Base-by-base conservation (phyloP, 2,797 vertebrate species). In the Pangasius larnaudii region DNA sequence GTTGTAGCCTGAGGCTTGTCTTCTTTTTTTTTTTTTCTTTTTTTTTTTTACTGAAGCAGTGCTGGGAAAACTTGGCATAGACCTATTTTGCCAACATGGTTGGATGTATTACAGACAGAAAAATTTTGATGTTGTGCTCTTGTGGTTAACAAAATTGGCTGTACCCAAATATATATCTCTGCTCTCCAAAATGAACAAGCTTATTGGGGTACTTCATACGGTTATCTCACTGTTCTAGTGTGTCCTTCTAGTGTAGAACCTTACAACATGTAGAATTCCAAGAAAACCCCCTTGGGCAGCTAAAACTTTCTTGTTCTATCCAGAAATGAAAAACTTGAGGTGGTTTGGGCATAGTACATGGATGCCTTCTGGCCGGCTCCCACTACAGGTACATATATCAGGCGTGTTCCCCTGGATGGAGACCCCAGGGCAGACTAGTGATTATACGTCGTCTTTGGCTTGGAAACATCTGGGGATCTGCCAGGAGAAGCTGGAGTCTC, bases 1-100 rank as follows among this genome's bases (percentile, higher is more conserved):
- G 81, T 74, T 88, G 39, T 51, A 58, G n/a, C 63, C 63, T 63
- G 39, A 56, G 56, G 72, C 33, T 10, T 84, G 84, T 86, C 18
- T 1, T 63, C 4, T 49, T 80, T 86, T 18, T 42, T 42, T 42
- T 6, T 39, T 61, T 18, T 42, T 42, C 7, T 6, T 39, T 61
- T 58, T 22, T 58, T 58, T 69, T 69, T 18, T 4, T 16, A 65
- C 56, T 59, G 71, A 61, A 65, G n/a, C 49, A 56, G 27, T 22
- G 63, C n/a, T 71, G 9, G 30, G 65, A 69, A 61, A 71, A 51
- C 19, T 58, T 33, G 51, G 16, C 33, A 22, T 16, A n/a, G 22
- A 46, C 16, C 27, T 82, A 80, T 80, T 69, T 87, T 87, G 59
- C 46, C 85, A 63, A 46, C 71, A 65, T 39, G 36, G 27, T 4